A percentile compares a stretch with the other conserved stretches of the same genome.
Conservation (phyloP, 2,113 vertebrate species). For the Pao palembangensis region DNA sequence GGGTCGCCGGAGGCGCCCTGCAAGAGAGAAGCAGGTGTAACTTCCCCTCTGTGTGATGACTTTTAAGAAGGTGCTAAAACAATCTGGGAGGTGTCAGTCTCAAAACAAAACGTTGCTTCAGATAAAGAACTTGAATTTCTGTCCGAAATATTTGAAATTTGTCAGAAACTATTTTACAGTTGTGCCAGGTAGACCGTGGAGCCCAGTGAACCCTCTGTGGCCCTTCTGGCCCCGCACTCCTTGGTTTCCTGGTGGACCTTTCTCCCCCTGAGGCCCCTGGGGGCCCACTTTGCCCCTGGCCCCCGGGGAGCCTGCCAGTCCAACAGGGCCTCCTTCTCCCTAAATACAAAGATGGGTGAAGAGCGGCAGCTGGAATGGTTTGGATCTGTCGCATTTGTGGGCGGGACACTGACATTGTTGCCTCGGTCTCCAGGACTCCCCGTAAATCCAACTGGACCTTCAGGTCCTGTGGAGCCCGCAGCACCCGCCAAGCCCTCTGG, state of each 20-base stretch:
- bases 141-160: too few relatives aligned
- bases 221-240: conserved; percentile 96
- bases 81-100: too few relatives aligned
- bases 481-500: conserved; percentile 86
- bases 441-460: conserved; percentile 86
- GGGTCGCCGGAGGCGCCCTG: conserved; percentile 89
- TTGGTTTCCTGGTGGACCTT: conserved; percentile 84
- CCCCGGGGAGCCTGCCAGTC: conserved; percentile 76
- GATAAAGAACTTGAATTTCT: too few relatives aligned
- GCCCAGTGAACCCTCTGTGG: conserved; percentile 92
- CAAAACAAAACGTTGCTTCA: too few relatives aligned
- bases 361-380: neutral
- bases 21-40: conserved; percentile 10
- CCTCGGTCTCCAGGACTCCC: conserved; percentile 87
- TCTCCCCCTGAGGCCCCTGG: conserved; percentile 96
- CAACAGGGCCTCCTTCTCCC: conserved; percentile 85
- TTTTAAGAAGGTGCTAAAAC: too few relatives aligned
- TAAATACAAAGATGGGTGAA: conserved; percentile 44
- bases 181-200: conserved; percentile 89
- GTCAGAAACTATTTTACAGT: conserved; percentile 75
- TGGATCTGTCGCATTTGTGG: neutral
- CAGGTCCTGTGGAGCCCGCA: conserved; percentile 82
- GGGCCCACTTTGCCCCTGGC: conserved; percentile 89
- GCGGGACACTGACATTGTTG: conserved; percentile 77
- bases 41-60: too few relatives aligned